phyloP scores from a whole-genome alignment of 2,797 vertebrate species.

The Peromyscus attwateri region DNA sequence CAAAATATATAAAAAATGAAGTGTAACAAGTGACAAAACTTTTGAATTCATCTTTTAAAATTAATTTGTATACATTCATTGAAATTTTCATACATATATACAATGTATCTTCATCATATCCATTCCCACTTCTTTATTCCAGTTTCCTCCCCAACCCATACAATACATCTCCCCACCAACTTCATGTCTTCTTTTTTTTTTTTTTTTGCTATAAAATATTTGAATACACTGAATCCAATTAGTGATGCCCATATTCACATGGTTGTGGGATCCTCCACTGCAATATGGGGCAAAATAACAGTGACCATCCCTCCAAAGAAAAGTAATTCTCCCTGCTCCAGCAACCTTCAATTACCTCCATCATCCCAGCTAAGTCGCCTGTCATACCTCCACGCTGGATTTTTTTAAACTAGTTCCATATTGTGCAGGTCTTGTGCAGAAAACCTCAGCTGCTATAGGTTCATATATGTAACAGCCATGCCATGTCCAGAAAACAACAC shows the following conservation, averaged over 20 bases:
- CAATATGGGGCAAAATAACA: too few species aligned
- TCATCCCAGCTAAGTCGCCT: too few species aligned
- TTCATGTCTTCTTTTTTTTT: too few species aligned
- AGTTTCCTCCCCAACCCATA: background rate
- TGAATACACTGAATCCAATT: background rate
- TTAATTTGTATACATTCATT: background rate
- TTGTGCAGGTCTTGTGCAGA: background rate
- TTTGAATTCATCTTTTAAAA: background rate
- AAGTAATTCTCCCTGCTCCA: background rate
- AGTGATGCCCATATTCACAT: background rate
- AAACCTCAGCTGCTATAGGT: background rate
- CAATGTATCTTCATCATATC: too few species aligned
- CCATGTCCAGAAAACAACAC: background rate
- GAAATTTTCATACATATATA: background rate
- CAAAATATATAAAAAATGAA: background rate
- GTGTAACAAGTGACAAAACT: background rate
- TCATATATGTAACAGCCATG: background rate
- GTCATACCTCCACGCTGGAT: background rate
- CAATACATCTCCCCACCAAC: background rate
- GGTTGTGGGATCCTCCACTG: background rate
- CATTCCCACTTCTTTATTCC: background rate
- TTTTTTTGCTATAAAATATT: background rate
- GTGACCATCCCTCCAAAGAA: background rate
- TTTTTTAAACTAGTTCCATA: too few species aligned
- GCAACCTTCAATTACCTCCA: accelerated